phyloP scores from a whole-genome alignment of 2,797 vertebrate genomes.

The Bradypodion pumilum region DNA sequence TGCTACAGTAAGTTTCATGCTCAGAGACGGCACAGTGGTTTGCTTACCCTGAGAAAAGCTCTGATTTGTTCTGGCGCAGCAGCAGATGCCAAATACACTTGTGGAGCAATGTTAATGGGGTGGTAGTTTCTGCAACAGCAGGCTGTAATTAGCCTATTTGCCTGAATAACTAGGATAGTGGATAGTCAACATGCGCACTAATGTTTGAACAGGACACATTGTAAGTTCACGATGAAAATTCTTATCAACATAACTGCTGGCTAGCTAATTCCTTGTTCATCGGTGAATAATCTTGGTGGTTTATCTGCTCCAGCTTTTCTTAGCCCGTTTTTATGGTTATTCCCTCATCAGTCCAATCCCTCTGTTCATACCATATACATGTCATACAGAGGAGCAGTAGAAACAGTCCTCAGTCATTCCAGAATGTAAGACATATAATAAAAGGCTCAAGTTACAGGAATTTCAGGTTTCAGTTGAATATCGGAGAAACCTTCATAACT shows the following conservation, averaged over 20 bases:
- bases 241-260: slow-evolving; percentile 1
- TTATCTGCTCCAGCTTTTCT: background rate
- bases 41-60: slow-evolving; percentile 1
- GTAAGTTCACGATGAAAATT: slow-evolving; percentile 40
- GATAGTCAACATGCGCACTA: slow-evolving; percentile 38
- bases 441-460: too few species aligned
- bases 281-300: background rate
- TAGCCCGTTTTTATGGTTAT: background rate
- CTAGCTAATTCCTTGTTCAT: slow-evolving; percentile 20
- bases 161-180: background rate
- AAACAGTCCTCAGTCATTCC: too few species aligned
- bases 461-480: too few species aligned
- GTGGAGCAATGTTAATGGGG: slow-evolving; percentile 36
- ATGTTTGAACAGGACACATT: slow-evolving; percentile 49
- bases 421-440: too few species aligned
- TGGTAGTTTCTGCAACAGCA: slow-evolving; percentile 27
- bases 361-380: too few species aligned
- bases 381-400: too few species aligned
- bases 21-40: background rate
- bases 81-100: slow-evolving; percentile 32
- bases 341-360: background rate
- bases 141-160: background rate
- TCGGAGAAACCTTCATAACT: too few species aligned
- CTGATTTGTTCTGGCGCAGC: background rate
- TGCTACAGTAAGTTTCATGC: background rate